phyloP scores from a whole-genome alignment of 2,797 vertebrate species.

The Anolis apletophallus region DNA sequence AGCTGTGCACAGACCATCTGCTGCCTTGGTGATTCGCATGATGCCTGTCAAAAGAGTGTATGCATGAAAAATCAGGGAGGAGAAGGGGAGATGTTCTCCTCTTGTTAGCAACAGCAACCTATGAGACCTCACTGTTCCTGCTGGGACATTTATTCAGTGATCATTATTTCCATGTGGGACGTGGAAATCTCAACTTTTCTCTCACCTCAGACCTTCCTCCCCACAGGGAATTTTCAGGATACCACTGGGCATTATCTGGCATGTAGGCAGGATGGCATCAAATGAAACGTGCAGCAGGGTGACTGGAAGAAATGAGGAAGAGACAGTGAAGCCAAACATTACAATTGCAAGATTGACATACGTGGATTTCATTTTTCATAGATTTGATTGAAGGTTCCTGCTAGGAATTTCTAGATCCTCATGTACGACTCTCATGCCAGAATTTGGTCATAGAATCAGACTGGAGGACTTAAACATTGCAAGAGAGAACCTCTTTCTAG shows the following conservation, averaged over 20 bases:
- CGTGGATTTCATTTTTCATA: background rate
- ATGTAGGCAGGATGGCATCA: constrained; percentile 23
- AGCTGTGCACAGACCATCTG: constrained; percentile 75
- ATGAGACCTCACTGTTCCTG: constrained; percentile 20
- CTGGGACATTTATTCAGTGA: constrained; percentile 25
- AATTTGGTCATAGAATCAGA: too few relatives aligned
- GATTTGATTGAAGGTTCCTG: too few relatives aligned
- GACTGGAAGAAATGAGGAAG: background rate
- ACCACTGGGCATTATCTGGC: background rate
- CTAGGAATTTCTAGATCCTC: too few relatives aligned
- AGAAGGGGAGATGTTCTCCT: constrained; percentile 28
- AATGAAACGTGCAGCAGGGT: background rate
- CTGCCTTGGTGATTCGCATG: constrained; percentile 65
- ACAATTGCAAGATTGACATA: accelerated
- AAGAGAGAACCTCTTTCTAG: too few relatives aligned
- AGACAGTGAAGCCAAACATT: background rate
- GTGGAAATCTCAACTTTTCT: constrained; percentile 7
- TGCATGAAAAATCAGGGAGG: constrained; percentile 36
- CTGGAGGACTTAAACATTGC: too few relatives aligned
- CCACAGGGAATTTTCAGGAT: background rate
- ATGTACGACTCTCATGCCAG: too few relatives aligned
- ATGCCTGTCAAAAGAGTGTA: constrained; percentile 65
- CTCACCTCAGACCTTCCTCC: background rate
- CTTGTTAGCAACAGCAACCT: constrained; percentile 5
- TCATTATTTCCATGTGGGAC: constrained; percentile 24